Percentiles rank a stretch among this genome's conserved stretches.
Conservation (phyloP, 2,888 invertebrate genomes). For the Busseola fusca region DNA sequence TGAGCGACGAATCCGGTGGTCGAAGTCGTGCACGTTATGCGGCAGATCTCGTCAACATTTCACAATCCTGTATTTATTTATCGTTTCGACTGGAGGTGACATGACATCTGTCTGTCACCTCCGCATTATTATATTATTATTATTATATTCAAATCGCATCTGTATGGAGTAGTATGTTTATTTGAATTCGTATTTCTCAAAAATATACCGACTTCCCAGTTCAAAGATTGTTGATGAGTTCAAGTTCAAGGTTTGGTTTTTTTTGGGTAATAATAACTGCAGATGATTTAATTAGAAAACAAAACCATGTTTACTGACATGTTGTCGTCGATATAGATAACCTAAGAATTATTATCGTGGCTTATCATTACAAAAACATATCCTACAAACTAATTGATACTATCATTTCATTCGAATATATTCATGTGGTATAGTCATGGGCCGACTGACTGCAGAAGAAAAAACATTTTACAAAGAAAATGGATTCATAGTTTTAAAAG, state of each 20-base stretch:
- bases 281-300: neutral
- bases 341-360: conserved; percentile 20
- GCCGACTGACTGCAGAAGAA: conserved; percentile 80
- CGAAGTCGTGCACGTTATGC: too few species aligned
- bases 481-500: conserved; percentile 86
- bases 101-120: too few species aligned
- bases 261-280: neutral
- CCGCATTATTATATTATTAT: too few species aligned
- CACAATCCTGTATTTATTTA: too few species aligned
- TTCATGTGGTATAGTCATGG: conserved; percentile 64
- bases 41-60: too few species aligned
- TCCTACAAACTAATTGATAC: conserved; percentile 5
- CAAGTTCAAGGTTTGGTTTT: neutral
- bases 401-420: conserved; percentile 9
- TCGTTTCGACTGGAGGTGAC: too few species aligned
- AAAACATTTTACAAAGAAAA: conserved; percentile 86
- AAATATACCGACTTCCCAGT: neutral
- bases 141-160: neutral
- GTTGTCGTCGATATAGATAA: conserved; percentile 37
- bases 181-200: neutral
- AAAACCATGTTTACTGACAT: neutral
- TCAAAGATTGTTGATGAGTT: neutral
- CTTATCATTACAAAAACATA: conserved; percentile 37
- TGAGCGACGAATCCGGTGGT: too few species aligned
- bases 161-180: neutral